phyloP scores from a whole-genome alignment of 2,888 invertebrate species.

The Mayetiola destructor region DNA sequence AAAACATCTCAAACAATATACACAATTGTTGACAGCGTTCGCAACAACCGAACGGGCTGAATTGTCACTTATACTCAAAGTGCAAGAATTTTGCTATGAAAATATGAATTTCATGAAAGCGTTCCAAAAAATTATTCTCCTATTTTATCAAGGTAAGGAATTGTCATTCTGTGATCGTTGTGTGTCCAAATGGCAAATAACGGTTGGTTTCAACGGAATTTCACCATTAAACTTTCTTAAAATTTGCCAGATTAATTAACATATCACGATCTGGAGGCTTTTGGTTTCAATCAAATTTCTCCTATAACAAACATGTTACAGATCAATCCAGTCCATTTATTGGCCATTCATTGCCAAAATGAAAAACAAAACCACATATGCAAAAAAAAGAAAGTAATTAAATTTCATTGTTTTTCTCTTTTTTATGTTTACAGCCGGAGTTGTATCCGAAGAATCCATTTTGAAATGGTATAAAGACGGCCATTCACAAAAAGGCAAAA shows the following conservation, averaged over 20 bases:
- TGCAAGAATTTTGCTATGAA: constrained; percentile 96
- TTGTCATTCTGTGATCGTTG: not conserved
- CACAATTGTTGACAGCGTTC: constrained; percentile 74
- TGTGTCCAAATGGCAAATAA: not conserved
- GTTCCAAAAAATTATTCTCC: constrained; percentile 91
- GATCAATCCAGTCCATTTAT: not conserved
- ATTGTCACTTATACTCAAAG: constrained; percentile 74
- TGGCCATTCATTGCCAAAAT: not conserved
- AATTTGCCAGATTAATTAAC: not conserved
- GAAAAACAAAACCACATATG: not conserved
- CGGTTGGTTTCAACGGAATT: not conserved
- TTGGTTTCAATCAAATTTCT: not conserved
- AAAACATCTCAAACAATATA: constrained; percentile 74
- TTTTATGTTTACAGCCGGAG: constrained; percentile 50
- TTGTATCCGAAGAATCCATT: constrained; percentile 88
- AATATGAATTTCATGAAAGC: constrained; percentile 99
- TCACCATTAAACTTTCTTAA: not conserved
- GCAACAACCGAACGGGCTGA: constrained; percentile 76
- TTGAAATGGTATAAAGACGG: constrained; percentile 92
- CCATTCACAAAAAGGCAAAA: constrained; percentile 87
- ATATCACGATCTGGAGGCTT: constrained; percentile 1
- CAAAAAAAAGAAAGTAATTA: not conserved
- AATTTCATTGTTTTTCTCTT: constrained; percentile 15
- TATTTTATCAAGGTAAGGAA: constrained; percentile 79
- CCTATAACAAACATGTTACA: constrained; percentile 5